Evolutionary conservation across 2,888 invertebrate genomes (phyloP).

Genomic region (Brachynemurus nebulosus): DNA sequence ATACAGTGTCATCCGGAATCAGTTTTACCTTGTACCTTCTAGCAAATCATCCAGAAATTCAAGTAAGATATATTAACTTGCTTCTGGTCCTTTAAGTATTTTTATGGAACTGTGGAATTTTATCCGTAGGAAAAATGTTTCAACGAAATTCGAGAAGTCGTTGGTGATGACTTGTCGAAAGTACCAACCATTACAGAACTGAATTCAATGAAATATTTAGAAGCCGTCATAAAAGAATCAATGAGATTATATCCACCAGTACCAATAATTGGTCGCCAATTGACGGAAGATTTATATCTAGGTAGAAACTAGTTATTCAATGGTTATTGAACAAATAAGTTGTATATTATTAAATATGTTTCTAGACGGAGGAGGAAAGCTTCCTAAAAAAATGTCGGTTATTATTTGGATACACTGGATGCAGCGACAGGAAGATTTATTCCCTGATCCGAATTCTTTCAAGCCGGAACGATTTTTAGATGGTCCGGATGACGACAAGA

Average conservation of each 20-base stretch:
- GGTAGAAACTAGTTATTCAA: not conserved
- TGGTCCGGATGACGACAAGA: not conserved
- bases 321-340: not conserved
- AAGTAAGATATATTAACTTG: no score
- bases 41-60: conserved; percentile 4
- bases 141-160: not conserved
- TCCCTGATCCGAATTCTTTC: conserved; percentile 3
- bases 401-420: not conserved
- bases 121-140: not conserved
- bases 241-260: conserved; percentile 3
- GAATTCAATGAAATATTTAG: not conserved
- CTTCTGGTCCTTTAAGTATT: not conserved
- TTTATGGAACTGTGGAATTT: not conserved
- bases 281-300: not conserved
- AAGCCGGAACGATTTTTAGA: conserved; percentile 3
- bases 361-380: no score
- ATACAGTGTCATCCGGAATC: not conserved
- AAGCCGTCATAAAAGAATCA: conserved; percentile 2
- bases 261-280: not conserved
- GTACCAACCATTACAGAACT: not conserved
- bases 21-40: not conserved
- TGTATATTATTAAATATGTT: not conserved
- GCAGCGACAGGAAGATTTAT: not conserved
- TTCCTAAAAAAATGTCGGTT: no score
- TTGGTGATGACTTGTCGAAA: not conserved